These are phyloP conservation scores for Caenorhabditis panamensis DNA, from an alignment of 2,888 invertebrate species.

Conservation along the genomic window DNA sequence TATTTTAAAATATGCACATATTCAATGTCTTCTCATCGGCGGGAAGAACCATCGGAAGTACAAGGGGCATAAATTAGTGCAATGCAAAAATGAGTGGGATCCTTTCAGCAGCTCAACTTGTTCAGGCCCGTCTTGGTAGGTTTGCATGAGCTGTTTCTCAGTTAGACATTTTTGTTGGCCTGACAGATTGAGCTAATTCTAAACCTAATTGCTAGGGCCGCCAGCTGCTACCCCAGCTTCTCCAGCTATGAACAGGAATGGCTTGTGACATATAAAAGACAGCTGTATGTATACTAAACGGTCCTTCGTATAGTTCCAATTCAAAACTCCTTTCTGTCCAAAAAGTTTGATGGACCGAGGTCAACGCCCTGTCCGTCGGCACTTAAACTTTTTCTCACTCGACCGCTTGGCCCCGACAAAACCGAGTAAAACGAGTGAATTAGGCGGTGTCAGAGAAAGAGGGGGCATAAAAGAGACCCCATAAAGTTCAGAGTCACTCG, in stretches of 20 bases:
- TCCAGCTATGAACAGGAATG: too few species aligned
- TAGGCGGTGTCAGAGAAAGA: constrained; percentile 37
- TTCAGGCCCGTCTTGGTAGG: constrained; percentile 49
- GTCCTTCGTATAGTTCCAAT: neutral
- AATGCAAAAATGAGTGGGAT: neutral
- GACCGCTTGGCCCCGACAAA: neutral
- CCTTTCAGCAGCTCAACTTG: constrained; percentile 47
- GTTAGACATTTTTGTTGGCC: neutral
- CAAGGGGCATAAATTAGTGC: constrained; percentile 26
- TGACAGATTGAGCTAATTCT: constrained; percentile 27
- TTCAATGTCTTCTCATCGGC: neutral
- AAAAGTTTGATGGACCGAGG: constrained; percentile 2
- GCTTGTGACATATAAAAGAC: too few species aligned
- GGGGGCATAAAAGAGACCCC: constrained; percentile 44
- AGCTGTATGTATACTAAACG: neutral
- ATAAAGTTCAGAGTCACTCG: constrained; percentile 25
- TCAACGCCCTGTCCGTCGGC: neutral
- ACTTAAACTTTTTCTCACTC: constrained; percentile 11
- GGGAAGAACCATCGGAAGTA: too few species aligned
- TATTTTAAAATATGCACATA: constrained; percentile 23
- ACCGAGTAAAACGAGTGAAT: constrained; percentile 31
- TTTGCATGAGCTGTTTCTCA: neutral
- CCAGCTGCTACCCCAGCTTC: constrained; percentile 10
- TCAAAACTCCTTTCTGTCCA: constrained; percentile 4
- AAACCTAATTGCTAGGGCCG: constrained; percentile 1